These are phyloP conservation scores for Pocillopora verrucosa DNA, from an alignment of 64 coral and sea anemone species.

Conservation along the genomic window DNA sequence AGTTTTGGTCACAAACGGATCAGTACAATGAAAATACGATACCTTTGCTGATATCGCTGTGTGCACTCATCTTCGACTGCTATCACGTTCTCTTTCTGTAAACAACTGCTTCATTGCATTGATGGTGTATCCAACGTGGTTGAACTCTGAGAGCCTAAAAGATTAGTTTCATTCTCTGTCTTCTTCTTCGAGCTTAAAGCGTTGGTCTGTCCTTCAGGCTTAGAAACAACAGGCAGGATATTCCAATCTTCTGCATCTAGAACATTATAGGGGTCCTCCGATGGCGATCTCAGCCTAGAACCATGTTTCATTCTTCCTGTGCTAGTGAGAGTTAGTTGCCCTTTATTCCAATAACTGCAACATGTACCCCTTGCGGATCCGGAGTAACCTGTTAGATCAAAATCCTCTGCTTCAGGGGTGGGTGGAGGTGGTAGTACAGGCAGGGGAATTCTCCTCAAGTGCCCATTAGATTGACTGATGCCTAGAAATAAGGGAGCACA, in stretches of 20 bases:
- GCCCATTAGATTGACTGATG: neutral
- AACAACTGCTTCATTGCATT: neutral
- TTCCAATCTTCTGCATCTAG: neutral
- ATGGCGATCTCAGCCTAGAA: neutral
- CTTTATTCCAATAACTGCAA: neutral
- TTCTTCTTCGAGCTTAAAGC: neutral
- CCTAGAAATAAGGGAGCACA: neutral
- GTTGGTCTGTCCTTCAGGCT: neutral
- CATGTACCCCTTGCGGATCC: neutral
- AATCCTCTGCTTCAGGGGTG: neutral
- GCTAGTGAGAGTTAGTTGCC: neutral
- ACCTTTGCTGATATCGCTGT: constrained; percentile 9
- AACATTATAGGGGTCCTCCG: neutral
- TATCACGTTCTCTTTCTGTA: neutral
- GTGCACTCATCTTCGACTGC: neutral
- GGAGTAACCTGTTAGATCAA: neutral
- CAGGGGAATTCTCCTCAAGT: neutral
- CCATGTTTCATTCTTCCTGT: neutral
- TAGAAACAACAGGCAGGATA: neutral
- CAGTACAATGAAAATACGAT: neutral
- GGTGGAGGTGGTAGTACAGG: neutral
- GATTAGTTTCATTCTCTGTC: neutral
- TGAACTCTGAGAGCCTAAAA: neutral
- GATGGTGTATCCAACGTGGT: neutral
- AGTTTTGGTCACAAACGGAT: no score